phyloP scores from a whole-genome alignment of 1,140 invertebrate genomes.

The Hylaeus volcanicus region DNA sequence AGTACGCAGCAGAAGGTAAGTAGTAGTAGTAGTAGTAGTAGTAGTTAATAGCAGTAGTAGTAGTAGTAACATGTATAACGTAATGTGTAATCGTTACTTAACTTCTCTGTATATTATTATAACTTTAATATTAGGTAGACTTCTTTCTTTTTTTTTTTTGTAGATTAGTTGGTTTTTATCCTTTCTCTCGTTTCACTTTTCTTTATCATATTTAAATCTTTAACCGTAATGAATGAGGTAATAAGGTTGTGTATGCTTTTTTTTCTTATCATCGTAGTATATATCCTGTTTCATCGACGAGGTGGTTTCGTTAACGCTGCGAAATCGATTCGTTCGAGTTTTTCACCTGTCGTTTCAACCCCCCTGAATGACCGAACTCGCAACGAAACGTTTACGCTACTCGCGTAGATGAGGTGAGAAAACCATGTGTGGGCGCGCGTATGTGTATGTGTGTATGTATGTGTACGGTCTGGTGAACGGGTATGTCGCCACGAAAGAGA shows the following conservation, averaged over 20 bases:
- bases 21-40: constrained; percentile 40
- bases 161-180: constrained; percentile 71
- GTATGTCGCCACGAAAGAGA: constrained; percentile 21
- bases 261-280: constrained; percentile 46
- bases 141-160: constrained; percentile 65
- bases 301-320: constrained; percentile 63
- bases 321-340: constrained; percentile 54
- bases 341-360: constrained; percentile 51
- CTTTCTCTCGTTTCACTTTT: constrained; percentile 69
- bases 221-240: constrained; percentile 80
- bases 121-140: constrained; percentile 79
- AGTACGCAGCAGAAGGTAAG: constrained; percentile 50
- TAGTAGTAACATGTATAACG: constrained; percentile 73
- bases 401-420: constrained; percentile 49
- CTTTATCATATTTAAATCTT: constrained; percentile 75
- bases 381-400: constrained; percentile 24
- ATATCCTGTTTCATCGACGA: constrained; percentile 63
- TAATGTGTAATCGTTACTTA: constrained; percentile 76
- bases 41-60: constrained; percentile 59
- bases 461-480: too few species aligned
- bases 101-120: constrained; percentile 77
- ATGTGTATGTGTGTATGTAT: not conserved
- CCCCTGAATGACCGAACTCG: not conserved
- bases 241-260: constrained; percentile 78
- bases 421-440: constrained; percentile 8